These are phyloP conservation scores for Colistium nudipinnis DNA, from an alignment of 2,113 vertebrate species.

Conservation along the genomic window DNA sequence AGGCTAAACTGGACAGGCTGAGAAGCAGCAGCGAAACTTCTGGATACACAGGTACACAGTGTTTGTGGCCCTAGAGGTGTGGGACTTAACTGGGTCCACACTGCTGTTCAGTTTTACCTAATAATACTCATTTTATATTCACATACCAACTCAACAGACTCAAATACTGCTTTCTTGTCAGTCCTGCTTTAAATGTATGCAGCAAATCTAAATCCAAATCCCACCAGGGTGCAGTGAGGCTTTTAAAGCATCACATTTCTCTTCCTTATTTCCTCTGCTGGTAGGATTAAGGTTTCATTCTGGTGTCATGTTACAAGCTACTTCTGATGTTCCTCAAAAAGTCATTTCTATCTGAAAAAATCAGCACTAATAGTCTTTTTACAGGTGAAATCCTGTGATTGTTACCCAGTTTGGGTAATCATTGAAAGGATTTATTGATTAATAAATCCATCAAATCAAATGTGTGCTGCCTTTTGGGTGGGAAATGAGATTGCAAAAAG, in stretches of 20 bases:
- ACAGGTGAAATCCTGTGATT: constrained; percentile 6
- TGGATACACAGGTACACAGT: neutral
- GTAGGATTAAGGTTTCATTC: constrained; percentile 70
- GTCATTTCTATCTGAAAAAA: constrained; percentile 51
- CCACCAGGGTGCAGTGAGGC: constrained; percentile 63
- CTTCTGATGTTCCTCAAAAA: constrained; percentile 52
- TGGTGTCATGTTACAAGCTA: constrained; percentile 71
- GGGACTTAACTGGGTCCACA: neutral
- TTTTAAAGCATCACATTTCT: constrained; percentile 75
- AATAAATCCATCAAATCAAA: neutral
- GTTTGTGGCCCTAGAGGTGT: neutral
- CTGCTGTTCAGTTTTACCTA: constrained; percentile 23
- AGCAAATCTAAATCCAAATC: constrained; percentile 62
- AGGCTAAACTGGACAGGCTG: neutral
- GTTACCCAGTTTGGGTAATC: neutral
- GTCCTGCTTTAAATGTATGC: constrained; percentile 59
- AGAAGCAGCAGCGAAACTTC: neutral
- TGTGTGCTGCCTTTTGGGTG: neutral
- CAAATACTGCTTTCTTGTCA: constrained; percentile 28
- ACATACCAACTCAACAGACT: constrained; percentile 14
- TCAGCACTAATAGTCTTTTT: constrained; percentile 18
- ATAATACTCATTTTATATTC: constrained; percentile 43
- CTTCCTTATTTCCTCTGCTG: constrained; percentile 63
- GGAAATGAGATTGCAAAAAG: neutral
- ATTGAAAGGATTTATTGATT: constrained; percentile 11